A percentile compares a stretch with the other conserved stretches of the same genome.
phyloP scores from a whole-genome alignment of 1,140 invertebrate species.

The Caenorhabditis latens region DNA sequence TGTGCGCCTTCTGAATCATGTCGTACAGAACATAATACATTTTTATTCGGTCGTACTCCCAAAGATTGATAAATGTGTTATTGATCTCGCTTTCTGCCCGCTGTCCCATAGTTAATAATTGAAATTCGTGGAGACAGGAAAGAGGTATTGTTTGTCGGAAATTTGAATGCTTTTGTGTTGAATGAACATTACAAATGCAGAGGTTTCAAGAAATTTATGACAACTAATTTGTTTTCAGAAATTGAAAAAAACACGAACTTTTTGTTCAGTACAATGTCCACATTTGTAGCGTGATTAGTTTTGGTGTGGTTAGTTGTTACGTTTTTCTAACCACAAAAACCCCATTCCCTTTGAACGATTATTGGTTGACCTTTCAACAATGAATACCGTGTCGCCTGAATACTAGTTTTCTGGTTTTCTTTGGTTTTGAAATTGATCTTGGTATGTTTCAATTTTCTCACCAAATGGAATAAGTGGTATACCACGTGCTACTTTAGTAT shows the following conservation, averaged over 20 bases:
- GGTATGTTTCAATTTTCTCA: too few relatives aligned
- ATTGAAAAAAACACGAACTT: not conserved
- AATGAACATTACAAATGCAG: not conserved
- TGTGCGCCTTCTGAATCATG: slow-evolving; percentile 46
- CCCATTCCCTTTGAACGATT: not conserved
- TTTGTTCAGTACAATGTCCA: slow-evolving; percentile 31
- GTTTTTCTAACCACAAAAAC: not conserved
- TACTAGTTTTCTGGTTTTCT: not conserved
- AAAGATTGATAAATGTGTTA: slow-evolving; percentile 56
- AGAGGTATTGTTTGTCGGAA: not conserved
- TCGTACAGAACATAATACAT: slow-evolving; percentile 54
- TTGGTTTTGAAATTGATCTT: too few relatives aligned
- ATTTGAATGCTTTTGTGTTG: slow-evolving; percentile 36
- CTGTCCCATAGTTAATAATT: slow-evolving; percentile 36
- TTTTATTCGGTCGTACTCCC: slow-evolving; percentile 50
- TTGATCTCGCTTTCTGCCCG: slow-evolving; percentile 3
- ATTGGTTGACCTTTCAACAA: slow-evolving; percentile 9
- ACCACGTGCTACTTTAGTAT: too few relatives aligned
- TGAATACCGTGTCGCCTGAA: not conserved
- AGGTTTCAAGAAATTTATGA: not conserved
- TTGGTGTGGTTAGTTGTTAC: not conserved
- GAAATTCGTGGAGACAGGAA: not conserved
- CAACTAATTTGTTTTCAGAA: not conserved
- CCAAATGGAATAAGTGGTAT: too few relatives aligned
- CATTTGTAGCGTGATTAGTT: not conserved